Percentiles rank a stretch among this genome's conserved stretches.
Evolutionary conservation across 1,140 invertebrate species (phyloP).

Genomic region (Streblospio benedicti): DNA sequence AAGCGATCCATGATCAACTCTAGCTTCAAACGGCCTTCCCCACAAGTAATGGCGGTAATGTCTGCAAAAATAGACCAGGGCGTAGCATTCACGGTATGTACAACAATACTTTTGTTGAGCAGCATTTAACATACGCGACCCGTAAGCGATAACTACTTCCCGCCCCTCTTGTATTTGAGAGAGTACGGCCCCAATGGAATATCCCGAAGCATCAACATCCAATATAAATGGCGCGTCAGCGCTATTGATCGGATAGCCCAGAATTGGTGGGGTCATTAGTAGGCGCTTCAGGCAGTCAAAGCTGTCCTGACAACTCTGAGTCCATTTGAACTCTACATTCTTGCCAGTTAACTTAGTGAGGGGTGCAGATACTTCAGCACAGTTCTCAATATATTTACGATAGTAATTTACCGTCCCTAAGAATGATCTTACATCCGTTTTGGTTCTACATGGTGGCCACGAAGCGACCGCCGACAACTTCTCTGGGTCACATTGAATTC

Average conservation of each 20-base stretch:
- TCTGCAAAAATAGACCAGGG: slow-evolving; percentile 20
- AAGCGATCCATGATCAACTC: no score
- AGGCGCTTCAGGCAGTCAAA: no score
- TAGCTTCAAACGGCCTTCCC: slow-evolving; percentile 19
- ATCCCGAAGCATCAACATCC: slow-evolving; percentile 45
- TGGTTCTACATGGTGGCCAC: slow-evolving; percentile 28
- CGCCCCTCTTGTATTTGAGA: slow-evolving; percentile 34
- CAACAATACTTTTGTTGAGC: slow-evolving; percentile 21
- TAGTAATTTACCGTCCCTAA: slow-evolving; percentile 32
- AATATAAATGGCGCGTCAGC: slow-evolving; percentile 40
- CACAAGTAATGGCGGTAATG: slow-evolving; percentile 25
- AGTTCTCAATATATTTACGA: slow-evolving; percentile 27
- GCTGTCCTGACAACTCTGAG: no score
- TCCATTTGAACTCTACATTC: no score
- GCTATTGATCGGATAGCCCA: slow-evolving; percentile 28
- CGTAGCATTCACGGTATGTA: slow-evolving; percentile 24
- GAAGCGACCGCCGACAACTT: slow-evolving; percentile 33
- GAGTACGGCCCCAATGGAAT: slow-evolving; percentile 44
- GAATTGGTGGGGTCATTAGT: slow-evolving; percentile 11
- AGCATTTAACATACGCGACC: slow-evolving; percentile 6
- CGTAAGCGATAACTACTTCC: slow-evolving; percentile 8
- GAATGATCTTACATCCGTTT: slow-evolving; percentile 32
- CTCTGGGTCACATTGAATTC: slow-evolving; percentile 25
- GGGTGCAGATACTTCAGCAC: slow-evolving; percentile 22
- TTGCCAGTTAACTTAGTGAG: neutral